phyloP scores from a whole-genome alignment of 2,888 invertebrate species.

The Siphlonurus alternatus region DNA sequence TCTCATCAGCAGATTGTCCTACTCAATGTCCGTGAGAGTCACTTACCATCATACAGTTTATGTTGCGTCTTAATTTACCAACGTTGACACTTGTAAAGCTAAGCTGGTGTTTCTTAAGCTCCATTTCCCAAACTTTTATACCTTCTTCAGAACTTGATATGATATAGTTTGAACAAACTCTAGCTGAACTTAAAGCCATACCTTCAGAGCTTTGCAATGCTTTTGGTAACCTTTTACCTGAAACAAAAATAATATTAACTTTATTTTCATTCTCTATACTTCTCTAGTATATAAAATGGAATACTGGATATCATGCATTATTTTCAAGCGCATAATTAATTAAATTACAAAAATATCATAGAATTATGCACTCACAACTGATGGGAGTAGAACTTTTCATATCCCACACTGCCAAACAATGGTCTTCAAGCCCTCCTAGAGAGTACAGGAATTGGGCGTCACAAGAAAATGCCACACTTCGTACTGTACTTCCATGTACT shows the following conservation, averaged over 20 bases:
- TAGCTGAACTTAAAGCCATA: not conserved
- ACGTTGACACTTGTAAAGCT: slow-evolving; percentile 54
- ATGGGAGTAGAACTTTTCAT: slow-evolving; percentile 39
- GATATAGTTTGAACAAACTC: not conserved
- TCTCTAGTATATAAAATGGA: too few species aligned
- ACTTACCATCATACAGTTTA: slow-evolving; percentile 47
- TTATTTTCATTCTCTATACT: too few species aligned
- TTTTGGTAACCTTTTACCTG: not conserved
- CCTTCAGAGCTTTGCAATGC: not conserved
- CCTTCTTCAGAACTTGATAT: not conserved
- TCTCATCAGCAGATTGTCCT: too few species aligned
- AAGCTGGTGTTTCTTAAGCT: slow-evolving; percentile 48
- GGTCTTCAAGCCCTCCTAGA: slow-evolving; percentile 80
- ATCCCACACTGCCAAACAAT: slow-evolving; percentile 74
- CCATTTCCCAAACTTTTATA: slow-evolving; percentile 46
- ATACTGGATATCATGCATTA: not conserved
- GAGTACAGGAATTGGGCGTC: slow-evolving; percentile 69
- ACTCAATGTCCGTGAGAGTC: too few species aligned
- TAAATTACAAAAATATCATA: too few species aligned
- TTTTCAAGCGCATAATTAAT: not conserved
- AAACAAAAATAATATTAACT: not conserved
- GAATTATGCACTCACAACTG: slow-evolving; percentile 33
- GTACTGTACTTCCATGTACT: slow-evolving; percentile 76
- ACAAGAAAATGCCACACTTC: slow-evolving; percentile 65
- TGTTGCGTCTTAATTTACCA: slow-evolving; percentile 59